Evolutionary conservation across 2,888 invertebrate species (phyloP).

Genomic region (Drosophila nr. fundita): DNA sequence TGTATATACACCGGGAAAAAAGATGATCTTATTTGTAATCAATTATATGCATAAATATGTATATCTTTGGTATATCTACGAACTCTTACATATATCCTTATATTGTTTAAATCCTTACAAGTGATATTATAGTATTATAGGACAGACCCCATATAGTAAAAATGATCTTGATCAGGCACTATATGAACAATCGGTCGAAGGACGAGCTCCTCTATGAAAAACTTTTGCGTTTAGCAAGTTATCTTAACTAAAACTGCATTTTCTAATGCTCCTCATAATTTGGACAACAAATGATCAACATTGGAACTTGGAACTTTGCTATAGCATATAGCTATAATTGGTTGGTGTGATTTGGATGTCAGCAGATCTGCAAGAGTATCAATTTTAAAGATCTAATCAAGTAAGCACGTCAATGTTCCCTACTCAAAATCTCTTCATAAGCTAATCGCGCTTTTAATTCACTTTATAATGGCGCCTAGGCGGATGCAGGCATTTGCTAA

Average conservation of each 20-base stretch:
- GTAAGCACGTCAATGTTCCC: background rate
- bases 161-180: too few species aligned
- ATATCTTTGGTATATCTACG: background rate
- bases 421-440: background rate
- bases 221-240: background rate
- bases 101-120: background rate
- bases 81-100: background rate
- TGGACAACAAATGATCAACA: too few species aligned
- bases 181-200: background rate
- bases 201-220: background rate
- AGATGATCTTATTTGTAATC: background rate
- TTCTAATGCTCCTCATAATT: too few species aligned
- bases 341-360: too few species aligned
- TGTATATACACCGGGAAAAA: background rate
- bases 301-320: background rate
- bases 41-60: background rate
- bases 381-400: background rate
- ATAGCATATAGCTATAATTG: background rate
- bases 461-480: background rate
- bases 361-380: background rate
- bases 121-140: background rate
- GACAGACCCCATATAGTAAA: too few species aligned
- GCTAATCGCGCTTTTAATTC: background rate
- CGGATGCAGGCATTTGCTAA: constrained; percentile 1
- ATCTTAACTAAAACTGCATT: background rate